Evolutionary conservation across 2,113 vertebrate species (phyloP).

Genomic region (Pagrus major): DNA sequence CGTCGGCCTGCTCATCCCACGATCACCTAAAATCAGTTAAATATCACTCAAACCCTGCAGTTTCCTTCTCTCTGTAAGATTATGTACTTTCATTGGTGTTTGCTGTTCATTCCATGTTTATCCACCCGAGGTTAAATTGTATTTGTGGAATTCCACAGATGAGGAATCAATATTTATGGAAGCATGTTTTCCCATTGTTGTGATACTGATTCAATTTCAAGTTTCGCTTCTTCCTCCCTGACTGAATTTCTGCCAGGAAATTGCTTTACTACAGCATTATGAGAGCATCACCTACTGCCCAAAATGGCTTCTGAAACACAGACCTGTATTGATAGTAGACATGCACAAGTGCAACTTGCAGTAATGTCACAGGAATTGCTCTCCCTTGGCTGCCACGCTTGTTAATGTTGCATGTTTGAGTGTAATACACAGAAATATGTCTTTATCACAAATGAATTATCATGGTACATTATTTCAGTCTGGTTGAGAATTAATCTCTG

Average conservation of each 20-base stretch:
- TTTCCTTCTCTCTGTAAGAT: constrained; percentile 59
- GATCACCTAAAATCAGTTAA: constrained; percentile 50
- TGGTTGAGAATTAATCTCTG: not conserved
- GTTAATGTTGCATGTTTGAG: constrained; percentile 28
- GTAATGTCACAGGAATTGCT: constrained; percentile 33
- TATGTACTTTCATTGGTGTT: constrained; percentile 21
- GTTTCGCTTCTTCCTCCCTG: constrained; percentile 51
- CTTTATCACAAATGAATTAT: constrained; percentile 40
- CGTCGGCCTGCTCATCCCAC: constrained; percentile 59
- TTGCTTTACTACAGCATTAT: constrained; percentile 55
- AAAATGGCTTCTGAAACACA: constrained; percentile 46
- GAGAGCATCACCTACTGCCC: constrained; percentile 64
- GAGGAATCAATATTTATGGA: constrained; percentile 72
- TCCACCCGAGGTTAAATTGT: constrained; percentile 50
- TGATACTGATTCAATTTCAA: constrained; percentile 70
- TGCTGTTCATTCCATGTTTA: constrained; percentile 40
- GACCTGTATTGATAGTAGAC: constrained; percentile 48
- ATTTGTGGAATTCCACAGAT: constrained; percentile 65
- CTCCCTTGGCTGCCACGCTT: constrained; percentile 16
- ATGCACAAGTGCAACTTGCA: constrained; percentile 10
- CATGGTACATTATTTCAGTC: constrained; percentile 20
- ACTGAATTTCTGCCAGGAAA: constrained; percentile 61
- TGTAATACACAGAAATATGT: constrained; percentile 28
- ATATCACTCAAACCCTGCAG: constrained; percentile 70
- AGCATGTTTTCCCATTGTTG: constrained; percentile 67